phyloP scores from a whole-genome alignment of 2,113 vertebrate species.

The Ibidorhyncha struthersii region DNA sequence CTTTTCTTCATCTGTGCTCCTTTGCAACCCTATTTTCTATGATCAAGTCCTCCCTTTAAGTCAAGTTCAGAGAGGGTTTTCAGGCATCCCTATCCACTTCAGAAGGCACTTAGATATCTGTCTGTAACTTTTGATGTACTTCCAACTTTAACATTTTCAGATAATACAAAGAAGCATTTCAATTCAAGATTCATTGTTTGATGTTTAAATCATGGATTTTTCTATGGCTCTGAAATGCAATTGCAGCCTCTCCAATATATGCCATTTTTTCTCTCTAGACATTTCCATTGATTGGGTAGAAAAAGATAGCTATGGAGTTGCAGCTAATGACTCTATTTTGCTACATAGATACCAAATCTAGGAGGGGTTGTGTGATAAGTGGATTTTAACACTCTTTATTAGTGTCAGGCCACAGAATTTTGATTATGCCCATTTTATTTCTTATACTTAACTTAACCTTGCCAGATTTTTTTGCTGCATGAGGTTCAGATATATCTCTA shows the following conservation, averaged over 20 bases:
- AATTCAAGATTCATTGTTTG: conserved; percentile 9
- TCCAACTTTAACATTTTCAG: not conserved
- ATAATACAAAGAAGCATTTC: not conserved
- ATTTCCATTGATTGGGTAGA: not conserved
- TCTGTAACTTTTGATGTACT: not conserved
- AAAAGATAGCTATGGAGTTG: not conserved
- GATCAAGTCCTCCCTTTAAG: not conserved
- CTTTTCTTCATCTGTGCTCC: not conserved
- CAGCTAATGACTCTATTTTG: conserved; percentile 5
- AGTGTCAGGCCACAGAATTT: not conserved
- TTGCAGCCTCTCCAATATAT: not conserved
- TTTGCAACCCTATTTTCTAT: not conserved
- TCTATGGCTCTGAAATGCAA: not conserved
- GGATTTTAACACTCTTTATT: not conserved
- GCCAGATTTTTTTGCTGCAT: not conserved
- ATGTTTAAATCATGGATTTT: conserved; percentile 30
- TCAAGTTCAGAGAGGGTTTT: not conserved
- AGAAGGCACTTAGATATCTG: not conserved
- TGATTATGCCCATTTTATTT: not conserved
- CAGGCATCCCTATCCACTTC: not conserved
- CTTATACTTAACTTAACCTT: not conserved
- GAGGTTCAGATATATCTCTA: not conserved
- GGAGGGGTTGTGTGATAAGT: not conserved
- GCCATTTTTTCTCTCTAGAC: not conserved
- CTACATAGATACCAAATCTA: not conserved